Base-by-base conservation (phyloP, 2,113 vertebrate genomes). In the Sphyrna mokarran region DNA sequence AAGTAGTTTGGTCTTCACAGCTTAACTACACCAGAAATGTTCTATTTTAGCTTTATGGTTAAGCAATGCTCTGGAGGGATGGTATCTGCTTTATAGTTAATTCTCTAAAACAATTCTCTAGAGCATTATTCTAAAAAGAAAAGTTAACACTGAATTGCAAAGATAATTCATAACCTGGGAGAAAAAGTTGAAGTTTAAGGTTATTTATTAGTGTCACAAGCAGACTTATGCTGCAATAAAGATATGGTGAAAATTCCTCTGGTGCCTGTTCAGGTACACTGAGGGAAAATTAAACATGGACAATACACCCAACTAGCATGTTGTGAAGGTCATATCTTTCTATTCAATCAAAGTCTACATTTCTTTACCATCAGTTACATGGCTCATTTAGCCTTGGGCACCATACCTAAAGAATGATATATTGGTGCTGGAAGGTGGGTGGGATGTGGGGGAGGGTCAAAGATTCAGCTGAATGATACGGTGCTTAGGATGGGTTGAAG, bases 121-220 rank as follows among this genome's bases (percentile, higher is more conserved):
- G 89, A 93, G 89, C 68, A 89, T 10, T 87, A 91, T 63, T 93
- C 16, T 93, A 66, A 68, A 93, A 63, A 93, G 89, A 37, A 40
- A 37, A n/a, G 3, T 91, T 66, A 66, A 20, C 37, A 43, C 18
- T 22, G 37, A 83, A 66, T 37, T 68, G 61, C 61, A 93, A 93
- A 23, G n/a, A n/a, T n/a, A 16, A 93, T 93, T 83, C 18, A n/a
- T 37, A 37, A 66, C 16, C 14, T 93, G 13, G 54, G 87, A 90
- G 54, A 29, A 90, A 90, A 90, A 7, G 48, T 4, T 54, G 48
- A 54, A 54, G 48, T 54, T 54, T 54, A 1, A 5, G 48, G 48
- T 54, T 48, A 1, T 48, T 48, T 3, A 48, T 48, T 54, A 54
- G 48, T 54, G 48, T 54, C 48, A 54, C 48, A 54, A 54, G 48